phyloP scores from a whole-genome alignment of 2,113 vertebrate species.

The Hiodon tergisus region DNA sequence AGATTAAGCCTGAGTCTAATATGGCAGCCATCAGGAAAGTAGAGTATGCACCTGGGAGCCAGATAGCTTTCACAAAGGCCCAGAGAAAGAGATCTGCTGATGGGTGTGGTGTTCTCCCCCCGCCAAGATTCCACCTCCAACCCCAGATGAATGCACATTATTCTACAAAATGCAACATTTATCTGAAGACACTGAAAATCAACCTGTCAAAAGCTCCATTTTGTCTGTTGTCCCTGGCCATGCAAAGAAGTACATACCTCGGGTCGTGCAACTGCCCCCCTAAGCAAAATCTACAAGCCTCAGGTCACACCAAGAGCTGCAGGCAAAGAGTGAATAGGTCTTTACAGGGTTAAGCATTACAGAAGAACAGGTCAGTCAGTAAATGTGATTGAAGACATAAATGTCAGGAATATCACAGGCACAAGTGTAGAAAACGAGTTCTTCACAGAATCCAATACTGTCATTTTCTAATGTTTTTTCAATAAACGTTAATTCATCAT shows the following conservation, averaged over 20 bases:
- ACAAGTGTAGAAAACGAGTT: neutral
- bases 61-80: too few species aligned
- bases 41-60: too few species aligned
- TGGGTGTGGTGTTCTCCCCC: too few species aligned
- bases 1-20: too few species aligned
- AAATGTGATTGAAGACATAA: neutral
- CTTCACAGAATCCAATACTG: constrained; percentile 6
- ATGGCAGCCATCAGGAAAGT: too few species aligned
- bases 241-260: neutral
- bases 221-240: constrained; percentile 7
- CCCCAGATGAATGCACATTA: too few species aligned
- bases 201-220: too few species aligned
- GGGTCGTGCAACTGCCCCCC: constrained; percentile 1
- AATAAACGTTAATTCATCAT: neutral
- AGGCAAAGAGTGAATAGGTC: constrained; percentile 19
- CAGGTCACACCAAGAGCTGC: constrained; percentile 7
- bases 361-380: neutral
- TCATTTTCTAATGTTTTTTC: neutral
- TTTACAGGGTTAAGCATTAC: constrained; percentile 14
- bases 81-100: too few species aligned
- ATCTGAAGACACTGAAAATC: too few species aligned
- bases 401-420: constrained; percentile 6
- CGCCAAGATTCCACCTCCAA: too few species aligned
- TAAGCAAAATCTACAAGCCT: constrained; percentile 12
- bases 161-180: too few species aligned